Percentiles rank a stretch among this genome's conserved stretches.
Conservation (phyloP, 1,140 invertebrate species). For the Neelides sp. region DNA sequence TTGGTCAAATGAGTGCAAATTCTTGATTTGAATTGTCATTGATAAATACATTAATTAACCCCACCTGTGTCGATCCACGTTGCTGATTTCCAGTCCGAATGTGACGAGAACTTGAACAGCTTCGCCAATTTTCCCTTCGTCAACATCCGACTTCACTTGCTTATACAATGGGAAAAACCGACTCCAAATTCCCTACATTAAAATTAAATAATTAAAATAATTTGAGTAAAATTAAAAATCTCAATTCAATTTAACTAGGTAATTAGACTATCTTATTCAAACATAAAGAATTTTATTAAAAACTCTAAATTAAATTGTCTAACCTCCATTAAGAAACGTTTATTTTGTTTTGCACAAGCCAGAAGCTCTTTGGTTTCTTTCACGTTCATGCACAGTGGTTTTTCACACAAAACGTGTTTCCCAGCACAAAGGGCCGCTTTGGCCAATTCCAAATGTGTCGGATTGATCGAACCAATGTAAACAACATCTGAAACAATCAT, state of each 20-base stretch:
- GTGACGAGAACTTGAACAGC: conserved; percentile 50
- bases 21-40: too few species aligned
- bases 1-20: too few species aligned
- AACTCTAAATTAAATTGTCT: not conserved
- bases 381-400: conserved; percentile 61
- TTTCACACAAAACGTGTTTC: conserved; percentile 74
- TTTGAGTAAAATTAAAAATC: not conserved
- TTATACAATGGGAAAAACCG: conserved; percentile 64
- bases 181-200: conserved; percentile 56
- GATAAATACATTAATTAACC: too few species aligned
- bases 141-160: conserved; percentile 47
- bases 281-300: not conserved
- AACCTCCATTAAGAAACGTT: conserved; percentile 64
- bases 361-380: conserved; percentile 51
- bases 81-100: conserved; percentile 49
- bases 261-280: not conserved
- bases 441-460: conserved; percentile 50
- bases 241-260: not conserved
- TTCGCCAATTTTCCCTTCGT: conserved; percentile 53
- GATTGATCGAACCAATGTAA: conserved; percentile 59
- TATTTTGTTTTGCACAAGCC: conserved; percentile 45
- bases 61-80: conserved; percentile 49
- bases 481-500: too few species aligned
- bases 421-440: conserved; percentile 58
- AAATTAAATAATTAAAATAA: not conserved